Evolutionary conservation across 2,888 invertebrate genomes (phyloP).

Genomic region (Dolomedes plantarius): DNA sequence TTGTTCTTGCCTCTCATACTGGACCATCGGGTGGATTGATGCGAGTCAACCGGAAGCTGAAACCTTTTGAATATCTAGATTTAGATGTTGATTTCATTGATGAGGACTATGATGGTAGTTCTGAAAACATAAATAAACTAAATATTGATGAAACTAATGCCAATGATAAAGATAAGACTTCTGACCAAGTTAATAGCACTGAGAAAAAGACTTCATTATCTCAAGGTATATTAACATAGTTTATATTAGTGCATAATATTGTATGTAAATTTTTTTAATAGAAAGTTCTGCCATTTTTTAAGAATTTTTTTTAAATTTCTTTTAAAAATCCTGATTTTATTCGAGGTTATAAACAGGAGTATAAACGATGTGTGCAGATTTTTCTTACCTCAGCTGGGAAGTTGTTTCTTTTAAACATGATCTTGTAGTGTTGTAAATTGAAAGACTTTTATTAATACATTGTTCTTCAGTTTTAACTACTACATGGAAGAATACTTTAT

Average conservation of each 20-base stretch:
- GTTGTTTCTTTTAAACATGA: no score
- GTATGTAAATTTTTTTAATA: not conserved
- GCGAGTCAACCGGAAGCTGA: conserved; percentile 82
- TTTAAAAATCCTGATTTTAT: no score
- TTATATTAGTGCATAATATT: not conserved
- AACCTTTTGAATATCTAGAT: conserved; percentile 81
- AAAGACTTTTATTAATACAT: no score
- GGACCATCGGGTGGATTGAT: conserved; percentile 90
- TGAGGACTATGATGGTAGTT: conserved; percentile 76
- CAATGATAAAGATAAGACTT: conserved; percentile 27
- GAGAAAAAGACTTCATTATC: conserved; percentile 19
- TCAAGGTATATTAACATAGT: conserved; percentile 8
- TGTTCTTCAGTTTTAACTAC: no score
- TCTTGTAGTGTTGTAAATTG: no score
- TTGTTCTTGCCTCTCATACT: conserved; percentile 84
- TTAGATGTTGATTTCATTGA: conserved; percentile 86
- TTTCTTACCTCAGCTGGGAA: no score
- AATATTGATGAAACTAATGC: conserved; percentile 45
- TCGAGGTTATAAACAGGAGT: no score
- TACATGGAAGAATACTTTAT: no score
- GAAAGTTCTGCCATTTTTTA: no score
- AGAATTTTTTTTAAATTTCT: no score
- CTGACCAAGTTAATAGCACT: conserved; percentile 19
- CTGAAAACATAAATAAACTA: conserved; percentile 56
- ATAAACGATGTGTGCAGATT: no score